These are phyloP conservation scores for Acleris holmiana DNA, from an alignment of 2,888 invertebrate species.

Conservation along the genomic window DNA sequence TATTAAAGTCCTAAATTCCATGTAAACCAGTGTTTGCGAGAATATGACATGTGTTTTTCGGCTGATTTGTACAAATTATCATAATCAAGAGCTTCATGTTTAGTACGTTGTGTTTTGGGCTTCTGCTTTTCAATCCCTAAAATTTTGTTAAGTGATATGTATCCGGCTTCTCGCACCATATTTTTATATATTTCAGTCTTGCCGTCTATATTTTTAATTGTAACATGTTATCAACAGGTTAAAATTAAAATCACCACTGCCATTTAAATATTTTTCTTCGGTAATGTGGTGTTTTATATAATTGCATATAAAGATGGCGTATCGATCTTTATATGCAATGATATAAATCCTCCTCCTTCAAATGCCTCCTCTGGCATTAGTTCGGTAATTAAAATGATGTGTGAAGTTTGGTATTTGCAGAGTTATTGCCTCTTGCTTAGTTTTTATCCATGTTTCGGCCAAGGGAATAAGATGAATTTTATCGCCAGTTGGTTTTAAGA, in stretches of 20 bases:
- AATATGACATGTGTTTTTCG: not conserved
- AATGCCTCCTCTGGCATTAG: no score
- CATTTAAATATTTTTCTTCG: constrained; percentile 4
- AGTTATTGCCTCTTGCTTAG: no score
- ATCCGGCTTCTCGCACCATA: constrained; percentile 3
- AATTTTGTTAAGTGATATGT: constrained; percentile 1
- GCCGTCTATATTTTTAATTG: no score
- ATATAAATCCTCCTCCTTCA: no score
- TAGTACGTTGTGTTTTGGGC: no score
- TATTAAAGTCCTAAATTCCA: not conserved
- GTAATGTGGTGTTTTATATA: not conserved
- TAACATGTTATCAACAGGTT: not conserved
- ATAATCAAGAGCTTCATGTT: not conserved
- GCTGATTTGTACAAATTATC: not conserved
- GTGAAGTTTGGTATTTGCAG: no score
- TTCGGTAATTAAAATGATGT: no score
- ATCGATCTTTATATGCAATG: no score
- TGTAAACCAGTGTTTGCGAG: not conserved
- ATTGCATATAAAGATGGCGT: constrained; percentile 2
- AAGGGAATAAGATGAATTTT: not conserved
- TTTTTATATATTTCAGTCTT: not conserved
- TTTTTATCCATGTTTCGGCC: not conserved
- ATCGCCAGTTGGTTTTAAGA: not conserved
- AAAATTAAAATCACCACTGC: not conserved
- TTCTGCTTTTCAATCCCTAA: not conserved